A percentile compares a stretch with the other conserved stretches of the same genome.
Evolutionary conservation across 2,113 vertebrate species (phyloP).

Genomic region (Ammospiza caudacuta): DNA sequence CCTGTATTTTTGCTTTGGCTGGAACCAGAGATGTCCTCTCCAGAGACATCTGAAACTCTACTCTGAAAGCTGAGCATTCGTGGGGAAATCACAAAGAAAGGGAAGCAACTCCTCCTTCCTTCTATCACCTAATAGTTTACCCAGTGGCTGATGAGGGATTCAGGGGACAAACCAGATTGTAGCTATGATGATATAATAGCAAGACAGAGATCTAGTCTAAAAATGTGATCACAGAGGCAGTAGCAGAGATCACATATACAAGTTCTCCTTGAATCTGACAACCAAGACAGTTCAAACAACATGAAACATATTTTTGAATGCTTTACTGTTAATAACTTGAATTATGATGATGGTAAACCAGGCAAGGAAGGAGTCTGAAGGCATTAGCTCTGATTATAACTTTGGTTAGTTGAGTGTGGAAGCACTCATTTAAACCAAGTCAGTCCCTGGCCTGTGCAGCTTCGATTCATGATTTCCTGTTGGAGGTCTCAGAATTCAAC

Average conservation of each 20-base stretch:
- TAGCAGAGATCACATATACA: not conserved
- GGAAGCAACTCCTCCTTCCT: not conserved
- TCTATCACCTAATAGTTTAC: not conserved
- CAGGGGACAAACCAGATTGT: not conserved
- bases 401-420: not conserved
- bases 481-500: not conserved
- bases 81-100: not conserved
- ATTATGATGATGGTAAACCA: not conserved
- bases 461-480: not conserved
- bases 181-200: not conserved
- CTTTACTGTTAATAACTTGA: not conserved
- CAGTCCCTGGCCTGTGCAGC: not conserved
- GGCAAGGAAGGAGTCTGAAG: not conserved
- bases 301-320: not conserved
- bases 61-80: not conserved
- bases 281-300: not conserved
- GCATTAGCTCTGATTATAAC: not conserved
- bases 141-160: not conserved
- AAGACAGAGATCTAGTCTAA: not conserved
- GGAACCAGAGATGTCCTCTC: not conserved
- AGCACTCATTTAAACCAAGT: not conserved
- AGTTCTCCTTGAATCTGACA: not conserved
- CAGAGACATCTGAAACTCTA: not conserved
- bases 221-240: not conserved
- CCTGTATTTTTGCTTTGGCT: accelerated